phyloP scores from a whole-genome alignment of 2,888 invertebrate species.

The Blastobasis lacticolella region DNA sequence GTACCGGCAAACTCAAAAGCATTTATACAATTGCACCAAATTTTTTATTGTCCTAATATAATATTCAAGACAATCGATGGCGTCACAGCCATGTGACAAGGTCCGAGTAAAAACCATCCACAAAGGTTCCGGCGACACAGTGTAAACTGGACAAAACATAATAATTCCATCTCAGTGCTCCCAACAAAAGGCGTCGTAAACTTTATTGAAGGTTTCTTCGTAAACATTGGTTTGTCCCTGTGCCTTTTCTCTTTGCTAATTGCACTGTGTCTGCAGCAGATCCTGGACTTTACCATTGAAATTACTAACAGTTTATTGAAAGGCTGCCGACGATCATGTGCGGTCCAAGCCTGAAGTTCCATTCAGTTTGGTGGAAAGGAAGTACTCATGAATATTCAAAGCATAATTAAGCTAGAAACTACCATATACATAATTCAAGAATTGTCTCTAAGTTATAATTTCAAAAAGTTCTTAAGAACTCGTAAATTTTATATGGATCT shows the following conservation, averaged over 20 bases:
- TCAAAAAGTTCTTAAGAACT: too few relatives aligned
- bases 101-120: neutral
- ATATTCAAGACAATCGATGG: neutral
- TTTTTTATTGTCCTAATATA: too few relatives aligned
- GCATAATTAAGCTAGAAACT: conserved; percentile 15
- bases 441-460: too few relatives aligned
- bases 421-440: too few relatives aligned
- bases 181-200: conserved; percentile 47
- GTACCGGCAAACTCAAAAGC: too few relatives aligned
- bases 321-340: conserved; percentile 38
- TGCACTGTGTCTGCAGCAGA: conserved; percentile 25
- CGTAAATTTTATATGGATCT: too few relatives aligned
- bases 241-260: conserved; percentile 28
- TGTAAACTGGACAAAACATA: conserved; percentile 34
- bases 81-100: neutral
- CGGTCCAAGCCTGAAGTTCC: conserved; percentile 33
- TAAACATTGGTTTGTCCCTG: conserved; percentile 34
- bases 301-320: conserved; percentile 25
- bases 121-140: conserved; percentile 31
- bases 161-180: neutral
- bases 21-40: too few relatives aligned
- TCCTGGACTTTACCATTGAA: conserved; percentile 13
- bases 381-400: conserved; percentile 33
- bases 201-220: conserved; percentile 40
- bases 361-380: conserved; percentile 13